A percentile compares a stretch with the other conserved stretches of the same genome.
Evolutionary conservation across 2,888 invertebrate species (phyloP).

Genomic region (Leptura quadrifasciata): DNA sequence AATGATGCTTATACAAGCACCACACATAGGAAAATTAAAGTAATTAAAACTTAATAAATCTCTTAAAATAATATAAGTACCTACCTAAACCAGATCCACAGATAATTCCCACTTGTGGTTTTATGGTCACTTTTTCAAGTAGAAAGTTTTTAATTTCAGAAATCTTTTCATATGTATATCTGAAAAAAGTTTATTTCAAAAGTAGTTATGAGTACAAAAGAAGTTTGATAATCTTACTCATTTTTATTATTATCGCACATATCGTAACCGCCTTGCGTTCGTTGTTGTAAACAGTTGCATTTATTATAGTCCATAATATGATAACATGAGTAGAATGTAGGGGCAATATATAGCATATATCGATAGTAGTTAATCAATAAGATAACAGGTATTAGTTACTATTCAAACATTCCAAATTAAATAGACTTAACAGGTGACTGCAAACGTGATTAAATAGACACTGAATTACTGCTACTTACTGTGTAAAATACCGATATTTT

Average conservation of each 20-base stretch:
- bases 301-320: neutral
- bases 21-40: neutral
- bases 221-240: conserved; percentile 8
- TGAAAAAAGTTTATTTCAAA: conserved; percentile 17
- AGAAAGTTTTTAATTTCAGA: conserved; percentile 43
- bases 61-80: neutral
- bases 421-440: neutral
- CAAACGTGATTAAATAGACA: neutral
- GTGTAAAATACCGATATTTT: too few relatives aligned
- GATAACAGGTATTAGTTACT: neutral
- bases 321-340: neutral
- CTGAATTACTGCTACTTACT: neutral
- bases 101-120: conserved; percentile 46
- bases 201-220: too few relatives aligned
- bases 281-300: neutral
- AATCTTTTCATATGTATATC: conserved; percentile 43
- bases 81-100: conserved; percentile 48
- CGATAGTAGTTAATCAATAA: neutral
- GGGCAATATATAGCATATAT: neutral
- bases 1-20: too few relatives aligned
- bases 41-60: neutral
- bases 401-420: neutral
- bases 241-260: conserved; percentile 18
- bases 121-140: conserved; percentile 14
- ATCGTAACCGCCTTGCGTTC: neutral